Evolutionary conservation across 2,888 invertebrate genomes (phyloP).

Genomic region (Calliscelio sp.): DNA sequence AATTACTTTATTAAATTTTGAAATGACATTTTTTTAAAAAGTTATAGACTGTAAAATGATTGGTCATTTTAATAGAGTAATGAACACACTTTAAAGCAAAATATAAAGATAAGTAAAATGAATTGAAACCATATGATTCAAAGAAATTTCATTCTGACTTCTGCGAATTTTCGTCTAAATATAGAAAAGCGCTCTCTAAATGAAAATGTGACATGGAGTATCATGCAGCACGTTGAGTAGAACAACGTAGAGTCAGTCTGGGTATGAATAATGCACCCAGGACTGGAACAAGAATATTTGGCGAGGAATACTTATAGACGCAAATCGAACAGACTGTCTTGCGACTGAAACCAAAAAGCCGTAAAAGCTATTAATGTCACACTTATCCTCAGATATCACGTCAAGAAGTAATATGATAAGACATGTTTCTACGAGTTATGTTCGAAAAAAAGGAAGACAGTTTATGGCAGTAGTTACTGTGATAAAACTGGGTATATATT

Average conservation of each 20-base stretch:
- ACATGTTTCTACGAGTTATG: constrained; percentile 3
- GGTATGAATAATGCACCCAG: constrained; percentile 36
- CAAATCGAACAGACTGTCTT: constrained; percentile 44
- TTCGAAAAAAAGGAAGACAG: too few relatives aligned
- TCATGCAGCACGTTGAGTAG: constrained; percentile 6
- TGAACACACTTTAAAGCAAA: too few relatives aligned
- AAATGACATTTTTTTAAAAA: too few relatives aligned
- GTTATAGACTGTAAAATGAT: too few relatives aligned
- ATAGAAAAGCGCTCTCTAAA: constrained; percentile 10
- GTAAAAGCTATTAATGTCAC: constrained; percentile 57
- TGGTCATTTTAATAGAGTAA: too few relatives aligned
- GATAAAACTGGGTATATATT: too few relatives aligned
- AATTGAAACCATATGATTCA: too few relatives aligned
- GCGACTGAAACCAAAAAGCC: constrained; percentile 43
- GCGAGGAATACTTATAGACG: constrained; percentile 35
- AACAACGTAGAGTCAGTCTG: constrained; percentile 36
- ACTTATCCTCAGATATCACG: constrained; percentile 36
- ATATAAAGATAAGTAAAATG: too few relatives aligned
- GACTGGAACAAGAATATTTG: constrained; percentile 37
- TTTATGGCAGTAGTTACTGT: too few relatives aligned
- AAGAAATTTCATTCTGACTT: too few relatives aligned
- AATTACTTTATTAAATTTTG: too few relatives aligned
- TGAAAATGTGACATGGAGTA: constrained; percentile 18
- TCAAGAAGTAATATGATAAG: constrained; percentile 26
- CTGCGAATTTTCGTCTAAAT: not conserved